These are phyloP conservation scores for Ditula angustiorana DNA, from an alignment of 2,888 invertebrate genomes.

Conservation along the genomic window DNA sequence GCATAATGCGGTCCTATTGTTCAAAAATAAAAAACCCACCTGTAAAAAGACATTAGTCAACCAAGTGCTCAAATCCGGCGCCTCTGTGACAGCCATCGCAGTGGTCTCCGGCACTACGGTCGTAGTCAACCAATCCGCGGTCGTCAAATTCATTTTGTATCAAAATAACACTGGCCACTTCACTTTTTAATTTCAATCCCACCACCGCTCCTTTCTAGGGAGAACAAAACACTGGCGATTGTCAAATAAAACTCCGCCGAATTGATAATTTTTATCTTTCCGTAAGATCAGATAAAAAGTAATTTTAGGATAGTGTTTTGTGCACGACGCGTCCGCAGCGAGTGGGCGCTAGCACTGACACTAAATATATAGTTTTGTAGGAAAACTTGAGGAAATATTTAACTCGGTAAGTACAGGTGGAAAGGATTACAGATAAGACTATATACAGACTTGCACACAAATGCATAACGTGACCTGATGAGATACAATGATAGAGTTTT, in stretches of 20 bases:
- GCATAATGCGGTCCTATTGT: too few species aligned
- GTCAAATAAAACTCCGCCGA: constrained; percentile 10
- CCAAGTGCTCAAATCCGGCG: constrained; percentile 68
- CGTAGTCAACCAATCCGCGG: constrained; percentile 44
- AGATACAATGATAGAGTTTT: not conserved
- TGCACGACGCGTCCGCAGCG: constrained; percentile 15
- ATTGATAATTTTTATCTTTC: constrained; percentile 53
- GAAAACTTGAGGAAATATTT: constrained; percentile 46
- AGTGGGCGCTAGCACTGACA: constrained; percentile 42
- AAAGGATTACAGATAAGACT: constrained; percentile 5
- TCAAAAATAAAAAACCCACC: constrained; percentile 57
- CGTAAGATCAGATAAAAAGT: constrained; percentile 61
- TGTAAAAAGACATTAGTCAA: constrained; percentile 65
- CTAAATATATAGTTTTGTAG: constrained; percentile 44
- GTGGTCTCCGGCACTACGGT: constrained; percentile 48
- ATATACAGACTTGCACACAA: not conserved
- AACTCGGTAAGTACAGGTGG: constrained; percentile 42
- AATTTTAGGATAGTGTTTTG: constrained; percentile 36
- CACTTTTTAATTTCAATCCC: constrained; percentile 45
- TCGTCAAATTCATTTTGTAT: constrained; percentile 52
- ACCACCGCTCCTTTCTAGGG: constrained; percentile 47
- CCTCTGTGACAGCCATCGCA: constrained; percentile 48
- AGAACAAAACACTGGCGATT: constrained; percentile 56
- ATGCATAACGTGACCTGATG: not conserved
- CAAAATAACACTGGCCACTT: constrained; percentile 44